Evolutionary conservation across 2,113 vertebrate genomes (phyloP), one percentile per base, ranked within the genome.

Genomic region (Phylloscopus trochiloides): DNA sequence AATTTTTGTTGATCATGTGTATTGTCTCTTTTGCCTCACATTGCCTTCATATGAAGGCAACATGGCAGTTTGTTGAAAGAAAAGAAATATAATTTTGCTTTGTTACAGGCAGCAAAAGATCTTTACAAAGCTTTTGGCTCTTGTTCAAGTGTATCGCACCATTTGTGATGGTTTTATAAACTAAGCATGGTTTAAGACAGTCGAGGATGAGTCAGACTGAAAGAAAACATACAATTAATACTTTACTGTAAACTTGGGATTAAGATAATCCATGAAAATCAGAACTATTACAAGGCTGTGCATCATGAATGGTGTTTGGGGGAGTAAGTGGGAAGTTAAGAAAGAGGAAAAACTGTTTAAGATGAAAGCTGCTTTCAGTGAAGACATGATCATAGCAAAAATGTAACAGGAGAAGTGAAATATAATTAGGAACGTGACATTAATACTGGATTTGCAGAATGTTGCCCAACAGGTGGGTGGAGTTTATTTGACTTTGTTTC

Each of bases 391-490:
- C 92, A 95, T 58, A 70, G 91, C 70, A 71, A 86, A 86, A 83
- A 85, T 72, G 92, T 92, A 92, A 97, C 85, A n/a, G 2, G 90
- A 97, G 93, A 93, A 77, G 79, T 63, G 91, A 96, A 94, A 94
- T 81, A 85, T 67, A 94, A 94, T 89, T 81, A 82, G 90, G 91
- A 96, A 92, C 5, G 48, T 95, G 97, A 97, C 94, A 88, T 92
- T 79, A 89, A 90, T 88, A 95, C 38, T 65, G 83, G 85, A 74
- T 97, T 71, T 86, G 66, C 71, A 54, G 81, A 93, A 94, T 20
- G 71, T 80, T 57, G 38, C 90, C 74, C n/a, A 65, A 90, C 97
- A 97, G 97, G 97, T 97, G 96, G 90, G 87, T 77, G 94, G 97
- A 76, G 96, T 96, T 66, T 90, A 74, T 88, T 74, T 92, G 81